Conservation (phyloP, 2,888 invertebrate species). For the Yponomeuta sedellus region DNA sequence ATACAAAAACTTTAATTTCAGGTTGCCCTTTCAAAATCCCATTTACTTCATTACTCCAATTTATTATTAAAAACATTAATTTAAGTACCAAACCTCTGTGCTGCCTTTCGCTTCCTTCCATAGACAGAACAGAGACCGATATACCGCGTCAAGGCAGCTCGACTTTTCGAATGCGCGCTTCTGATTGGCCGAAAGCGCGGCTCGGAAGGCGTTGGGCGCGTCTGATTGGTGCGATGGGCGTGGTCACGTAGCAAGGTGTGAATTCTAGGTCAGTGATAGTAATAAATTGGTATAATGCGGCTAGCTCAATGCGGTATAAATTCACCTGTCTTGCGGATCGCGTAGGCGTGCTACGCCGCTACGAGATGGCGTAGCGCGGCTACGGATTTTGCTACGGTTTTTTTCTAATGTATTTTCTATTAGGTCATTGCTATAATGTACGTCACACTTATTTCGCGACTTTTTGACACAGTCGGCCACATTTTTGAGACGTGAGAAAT, state of each 20-base stretch:
- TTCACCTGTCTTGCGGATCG: conserved; percentile 39
- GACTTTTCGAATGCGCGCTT: conserved; percentile 24
- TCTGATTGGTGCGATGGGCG: conserved; percentile 57
- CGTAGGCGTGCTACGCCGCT: conserved; percentile 39
- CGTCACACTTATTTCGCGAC: too few species aligned
- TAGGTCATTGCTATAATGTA: too few species aligned
- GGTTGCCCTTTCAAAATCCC: neutral
- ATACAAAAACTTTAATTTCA: conserved; percentile 1
- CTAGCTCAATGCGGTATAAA: conserved; percentile 36
- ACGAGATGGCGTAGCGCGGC: conserved; percentile 43
- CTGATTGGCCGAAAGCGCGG: conserved; percentile 67
- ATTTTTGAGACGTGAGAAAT: too few species aligned
- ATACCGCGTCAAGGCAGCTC: neutral
- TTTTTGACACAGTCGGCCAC: too few species aligned
- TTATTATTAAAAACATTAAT: conserved; percentile 5
- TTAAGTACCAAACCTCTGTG: conserved; percentile 1
- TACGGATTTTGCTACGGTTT: neutral
- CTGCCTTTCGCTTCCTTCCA: neutral
- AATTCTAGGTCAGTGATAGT: conserved; percentile 51
- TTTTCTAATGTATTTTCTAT: neutral
- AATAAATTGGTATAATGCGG: conserved; percentile 47
- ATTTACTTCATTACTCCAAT: neutral
- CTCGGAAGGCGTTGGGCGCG: conserved; percentile 56
- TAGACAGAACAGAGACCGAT: neutral
- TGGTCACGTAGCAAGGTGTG: conserved; percentile 50